Evolutionary conservation across 2,888 invertebrate genomes (phyloP).

Genomic region (Drosophila neotestacea): DNA sequence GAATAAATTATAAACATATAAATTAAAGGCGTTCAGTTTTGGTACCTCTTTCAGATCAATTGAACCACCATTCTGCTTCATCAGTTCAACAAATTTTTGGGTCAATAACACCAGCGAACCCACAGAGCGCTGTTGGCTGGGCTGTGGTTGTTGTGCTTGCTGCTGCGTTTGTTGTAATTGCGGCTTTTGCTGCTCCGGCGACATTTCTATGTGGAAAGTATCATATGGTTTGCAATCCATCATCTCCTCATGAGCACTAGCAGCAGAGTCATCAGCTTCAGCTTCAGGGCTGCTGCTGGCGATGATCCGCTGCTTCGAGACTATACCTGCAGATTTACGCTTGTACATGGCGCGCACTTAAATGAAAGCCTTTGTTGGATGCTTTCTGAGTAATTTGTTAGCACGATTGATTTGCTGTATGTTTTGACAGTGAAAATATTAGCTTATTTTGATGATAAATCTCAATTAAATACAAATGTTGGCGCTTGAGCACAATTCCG

Average conservation of each 20-base stretch:
- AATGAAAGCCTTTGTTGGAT: slow-evolving; percentile 32
- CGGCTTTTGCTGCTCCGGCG: slow-evolving; percentile 37
- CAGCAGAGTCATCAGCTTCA: slow-evolving; percentile 51
- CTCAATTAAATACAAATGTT: slow-evolving; percentile 80
- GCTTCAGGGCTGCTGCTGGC: slow-evolving; percentile 39
- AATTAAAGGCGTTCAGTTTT: no score
- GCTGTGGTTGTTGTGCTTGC: slow-evolving; percentile 33
- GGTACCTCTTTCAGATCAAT: slow-evolving; percentile 84
- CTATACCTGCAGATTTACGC: slow-evolving; percentile 65
- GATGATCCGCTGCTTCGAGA: slow-evolving; percentile 57
- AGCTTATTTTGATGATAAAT: slow-evolving; percentile 54
- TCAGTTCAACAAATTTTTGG: slow-evolving; percentile 83
- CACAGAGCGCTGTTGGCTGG: slow-evolving; percentile 77
- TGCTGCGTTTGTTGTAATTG: slow-evolving; percentile 44
- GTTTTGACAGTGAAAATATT: slow-evolving; percentile 36
- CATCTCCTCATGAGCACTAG: slow-evolving; percentile 37
- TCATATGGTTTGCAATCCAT: slow-evolving; percentile 40
- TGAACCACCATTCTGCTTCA: slow-evolving; percentile 82
- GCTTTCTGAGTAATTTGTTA: slow-evolving; percentile 39
- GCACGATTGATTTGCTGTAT: slow-evolving; percentile 34
- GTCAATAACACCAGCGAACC: slow-evolving; percentile 84
- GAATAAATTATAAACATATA: not conserved
- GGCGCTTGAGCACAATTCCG: slow-evolving; percentile 82
- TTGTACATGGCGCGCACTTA: slow-evolving; percentile 65
- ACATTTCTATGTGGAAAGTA: slow-evolving; percentile 47